Evolutionary conservation across 2,113 vertebrate species (phyloP), one percentile per base, ranked within the genome.

Genomic region (Pomatorhinus ruficollis): DNA sequence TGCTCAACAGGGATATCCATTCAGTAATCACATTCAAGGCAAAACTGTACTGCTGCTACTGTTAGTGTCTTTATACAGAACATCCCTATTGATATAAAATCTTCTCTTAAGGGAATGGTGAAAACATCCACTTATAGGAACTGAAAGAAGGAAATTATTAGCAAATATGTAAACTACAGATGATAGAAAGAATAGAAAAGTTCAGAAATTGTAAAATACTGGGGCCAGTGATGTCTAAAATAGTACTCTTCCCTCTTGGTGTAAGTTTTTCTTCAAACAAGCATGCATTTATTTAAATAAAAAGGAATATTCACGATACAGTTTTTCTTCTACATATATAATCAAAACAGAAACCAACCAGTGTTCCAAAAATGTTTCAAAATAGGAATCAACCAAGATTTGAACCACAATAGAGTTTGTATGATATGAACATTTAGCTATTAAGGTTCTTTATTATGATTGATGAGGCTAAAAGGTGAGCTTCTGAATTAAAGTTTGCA

Each of bases 381-480:
- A 88, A 83, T 93, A 74, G 39, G 24, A 89, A 45, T 40, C 3
- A 2, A 44, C 60, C 76, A 80, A 59, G n/a, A 64, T 90, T 88
- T 90, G 77, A 94, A 75, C 74, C 78, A 80, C 85, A 96, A 71
- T 47, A 87, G 85, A 95, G 31, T 69, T 70, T 87, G 40, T 64
- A 91, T 75, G 39, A 95, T 65, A 72, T 42, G 87, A 93, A 70
- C 33, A 89, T 77, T 77, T 53, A 96, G 89, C 95, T 96, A 56
- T 92, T 97, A 94, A 93, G 31, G 77, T 89, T 92, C 42, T 78
- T 91, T 75, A 92, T 31, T 49, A 89, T 80, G 81, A 93, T 77
- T 90, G 12, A 92, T 95, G 94, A 96, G 90, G 79, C 78, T 97
- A 87, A 97, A 96, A 95, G 79, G 52, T 63, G n/a, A 97, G 85